Evolutionary conservation across 1,140 invertebrate species (phyloP), one percentile per base, ranked within the genome.

Genomic region (Rhyacophila brunnea): DNA sequence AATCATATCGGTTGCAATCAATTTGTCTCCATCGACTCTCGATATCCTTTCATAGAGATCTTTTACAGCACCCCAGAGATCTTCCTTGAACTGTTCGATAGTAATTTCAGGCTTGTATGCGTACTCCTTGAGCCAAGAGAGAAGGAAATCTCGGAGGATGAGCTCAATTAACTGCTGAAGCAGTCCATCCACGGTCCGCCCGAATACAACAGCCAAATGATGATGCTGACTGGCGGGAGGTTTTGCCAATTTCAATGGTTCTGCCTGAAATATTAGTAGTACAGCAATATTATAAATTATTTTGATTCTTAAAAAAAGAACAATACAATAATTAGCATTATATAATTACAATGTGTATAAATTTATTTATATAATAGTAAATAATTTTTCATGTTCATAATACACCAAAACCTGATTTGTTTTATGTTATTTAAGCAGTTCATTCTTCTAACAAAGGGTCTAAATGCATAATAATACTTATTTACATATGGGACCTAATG

Each of bases 151-250:
- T 67, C 88, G 78, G 15, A 93, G 77, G 44, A 87, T 73, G 69
- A 90, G 83, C 70, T 94, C 91, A 48, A 95, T 79, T 5, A 95
- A 77, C 70, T 93, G 88, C 67, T 93, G 90, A 10, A 95, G 68
- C 59, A 91, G 85, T 68, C 86, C 84, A 70, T 94, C 92, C 23
- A 95, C 87, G 58, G 89, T 88, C 62, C 90, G 81, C 38, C 86
- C 88, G 74, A 90, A 89, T 62, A 92, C 83, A 15, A 89, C 72
- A 20, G 87, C 86, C 67, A 88, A 81, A 71, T 86, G 81, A 42
- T 76, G 66, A 56, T 75, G 77, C 65, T 74, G 75, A 35, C 64
- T 62, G 14, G 68, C 28, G 49, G 67, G 65, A 23, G 70, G 68
- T 42, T 65, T 65, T 1, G 55, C 13, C 6, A 50, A 17, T 58